These are phyloP conservation scores for Drosophila borborema DNA, from an alignment of 2,888 invertebrate species.

Conservation along the genomic window DNA sequence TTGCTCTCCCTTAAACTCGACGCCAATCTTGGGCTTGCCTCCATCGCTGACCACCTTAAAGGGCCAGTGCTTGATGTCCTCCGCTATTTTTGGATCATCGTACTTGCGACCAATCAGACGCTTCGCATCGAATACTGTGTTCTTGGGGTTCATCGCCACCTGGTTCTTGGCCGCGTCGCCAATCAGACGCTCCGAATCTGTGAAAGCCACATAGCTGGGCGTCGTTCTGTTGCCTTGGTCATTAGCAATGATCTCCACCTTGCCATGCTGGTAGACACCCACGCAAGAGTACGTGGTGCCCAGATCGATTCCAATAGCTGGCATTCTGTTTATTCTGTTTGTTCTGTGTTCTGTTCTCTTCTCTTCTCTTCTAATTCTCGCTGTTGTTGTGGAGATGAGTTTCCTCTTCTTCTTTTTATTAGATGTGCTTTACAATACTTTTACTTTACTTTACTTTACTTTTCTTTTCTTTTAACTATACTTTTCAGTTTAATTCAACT, in stretches of 20 bases:
- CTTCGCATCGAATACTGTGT: conserved; percentile 97
- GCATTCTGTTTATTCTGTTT: conserved; percentile 83
- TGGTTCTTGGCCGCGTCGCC: conserved; percentile 93
- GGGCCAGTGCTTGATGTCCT: conserved; percentile 97
- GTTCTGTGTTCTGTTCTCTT: conserved; percentile 7
- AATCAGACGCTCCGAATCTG: conserved; percentile 90
- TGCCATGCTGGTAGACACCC: conserved; percentile 92
- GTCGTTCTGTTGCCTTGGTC: conserved; percentile 89
- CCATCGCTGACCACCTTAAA: conserved; percentile 93
- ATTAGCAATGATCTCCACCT: conserved; percentile 93
- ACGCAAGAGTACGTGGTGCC: conserved; percentile 88
- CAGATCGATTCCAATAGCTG: conserved; percentile 89
- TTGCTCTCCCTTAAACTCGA: conserved; percentile 94
- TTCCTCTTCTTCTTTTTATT: background rate
- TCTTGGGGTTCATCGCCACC: conserved; percentile 94
- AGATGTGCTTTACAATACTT: background rate
- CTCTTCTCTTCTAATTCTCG: background rate
- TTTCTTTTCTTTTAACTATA: background rate
- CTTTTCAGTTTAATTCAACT: background rate
- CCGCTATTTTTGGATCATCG: conserved; percentile 94
- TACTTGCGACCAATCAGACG: conserved; percentile 97
- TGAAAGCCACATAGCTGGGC: conserved; percentile 89
- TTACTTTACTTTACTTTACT: background rate
- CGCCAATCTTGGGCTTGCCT: conserved; percentile 93
- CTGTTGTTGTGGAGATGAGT: background rate